Percentiles rank a stretch among this genome's conserved stretches.
Evolutionary conservation across 2,797 vertebrate species (phyloP).

Genomic region (Pangasius mekongensis): DNA sequence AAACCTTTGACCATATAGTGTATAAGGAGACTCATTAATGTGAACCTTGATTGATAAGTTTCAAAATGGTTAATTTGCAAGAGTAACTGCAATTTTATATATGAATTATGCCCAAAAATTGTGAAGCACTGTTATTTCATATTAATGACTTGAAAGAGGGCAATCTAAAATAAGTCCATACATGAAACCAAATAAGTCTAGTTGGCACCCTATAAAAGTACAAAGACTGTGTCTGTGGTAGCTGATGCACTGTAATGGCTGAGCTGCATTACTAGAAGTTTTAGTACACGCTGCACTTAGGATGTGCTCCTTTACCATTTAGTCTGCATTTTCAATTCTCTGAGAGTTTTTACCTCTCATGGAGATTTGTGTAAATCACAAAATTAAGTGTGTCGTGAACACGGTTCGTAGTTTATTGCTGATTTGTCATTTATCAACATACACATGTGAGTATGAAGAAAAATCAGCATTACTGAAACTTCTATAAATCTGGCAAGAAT

Average conservation of each 20-base stretch:
- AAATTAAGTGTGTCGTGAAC: not conserved
- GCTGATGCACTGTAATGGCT: not conserved
- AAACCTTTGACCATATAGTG: not conserved
- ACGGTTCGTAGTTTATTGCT: not conserved
- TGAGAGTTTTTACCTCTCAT: not conserved
- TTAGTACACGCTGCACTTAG: not conserved
- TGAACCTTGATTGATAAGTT: not conserved
- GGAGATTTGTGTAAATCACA: not conserved
- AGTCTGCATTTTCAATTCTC: not conserved
- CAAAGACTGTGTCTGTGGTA: not conserved
- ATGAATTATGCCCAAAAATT: not conserved
- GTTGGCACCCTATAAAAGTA: not conserved
- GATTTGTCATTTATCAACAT: not conserved
- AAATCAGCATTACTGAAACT: not conserved
- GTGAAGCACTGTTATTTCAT: not conserved
- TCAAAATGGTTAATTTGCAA: not conserved
- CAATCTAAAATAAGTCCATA: not conserved
- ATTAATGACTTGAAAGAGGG: not conserved
- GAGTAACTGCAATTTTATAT: not conserved
- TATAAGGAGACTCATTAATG: not conserved
- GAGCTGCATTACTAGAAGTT: not conserved
- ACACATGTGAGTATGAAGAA: not conserved
- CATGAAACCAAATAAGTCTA: slow-evolving; percentile 1
- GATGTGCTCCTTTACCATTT: not conserved
- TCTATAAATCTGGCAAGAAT: not conserved